phyloP scores from a whole-genome alignment of 2,888 invertebrate genomes.

The Mesoligia furuncula region DNA sequence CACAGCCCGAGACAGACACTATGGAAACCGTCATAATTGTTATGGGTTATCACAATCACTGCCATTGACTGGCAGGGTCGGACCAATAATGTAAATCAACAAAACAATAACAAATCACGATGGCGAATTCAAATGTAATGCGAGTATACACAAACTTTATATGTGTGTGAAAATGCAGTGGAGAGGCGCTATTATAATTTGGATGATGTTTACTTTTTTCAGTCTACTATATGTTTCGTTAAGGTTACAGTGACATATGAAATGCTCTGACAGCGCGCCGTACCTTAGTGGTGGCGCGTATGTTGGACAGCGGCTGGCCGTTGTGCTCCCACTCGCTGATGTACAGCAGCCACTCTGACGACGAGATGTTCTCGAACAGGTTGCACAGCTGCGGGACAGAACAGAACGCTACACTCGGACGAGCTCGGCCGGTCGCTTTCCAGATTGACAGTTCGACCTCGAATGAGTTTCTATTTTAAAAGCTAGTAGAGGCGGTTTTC shows the following conservation, averaged over 20 bases:
- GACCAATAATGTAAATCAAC: neutral
- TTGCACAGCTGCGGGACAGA: conserved; percentile 93
- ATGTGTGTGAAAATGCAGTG: neutral
- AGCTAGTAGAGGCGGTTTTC: neutral
- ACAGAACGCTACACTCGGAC: neutral
- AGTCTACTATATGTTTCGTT: neutral
- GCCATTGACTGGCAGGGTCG: neutral
- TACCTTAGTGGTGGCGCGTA: conserved; percentile 97
- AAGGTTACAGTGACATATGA: neutral
- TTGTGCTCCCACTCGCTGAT: conserved; percentile 97
- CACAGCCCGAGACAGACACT: too few relatives aligned
- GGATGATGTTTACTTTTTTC: neutral
- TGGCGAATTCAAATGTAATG: neutral
- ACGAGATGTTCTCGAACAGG: conserved; percentile 96
- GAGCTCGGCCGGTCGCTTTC: too few relatives aligned
- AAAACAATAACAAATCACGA: neutral
- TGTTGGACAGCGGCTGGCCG: conserved; percentile 95
- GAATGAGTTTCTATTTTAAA: neutral
- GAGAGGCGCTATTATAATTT: neutral
- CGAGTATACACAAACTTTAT: neutral
- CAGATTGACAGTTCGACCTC: neutral
- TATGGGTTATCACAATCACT: neutral
- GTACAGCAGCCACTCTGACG: conserved; percentile 98
- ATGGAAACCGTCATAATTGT: neutral
- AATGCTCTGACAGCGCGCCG: fast-evolving